These are phyloP conservation scores for Archocentrus centrarchus DNA, from an alignment of 2,113 vertebrate genomes.

Conservation along the genomic window DNA sequence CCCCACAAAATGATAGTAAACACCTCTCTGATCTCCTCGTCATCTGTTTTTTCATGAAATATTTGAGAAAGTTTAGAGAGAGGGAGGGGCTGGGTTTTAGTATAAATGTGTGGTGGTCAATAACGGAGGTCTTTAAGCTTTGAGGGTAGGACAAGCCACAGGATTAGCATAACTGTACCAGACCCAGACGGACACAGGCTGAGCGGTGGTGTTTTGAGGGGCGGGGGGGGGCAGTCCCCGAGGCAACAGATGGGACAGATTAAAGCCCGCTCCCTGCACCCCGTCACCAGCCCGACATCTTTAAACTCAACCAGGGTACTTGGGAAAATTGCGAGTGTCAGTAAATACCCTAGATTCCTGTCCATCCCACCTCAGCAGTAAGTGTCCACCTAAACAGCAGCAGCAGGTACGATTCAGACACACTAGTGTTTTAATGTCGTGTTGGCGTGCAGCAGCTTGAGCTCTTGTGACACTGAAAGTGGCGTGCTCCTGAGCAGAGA, in stretches of 20 bases:
- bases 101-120: constrained; percentile 56
- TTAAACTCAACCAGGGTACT: constrained; percentile 63
- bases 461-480: background rate
- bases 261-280: constrained; percentile 51
- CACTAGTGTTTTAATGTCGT: background rate
- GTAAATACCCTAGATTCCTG: constrained; percentile 57
- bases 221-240: background rate
- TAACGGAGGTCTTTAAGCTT: constrained; percentile 56
- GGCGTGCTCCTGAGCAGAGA: background rate
- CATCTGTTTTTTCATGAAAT: constrained; percentile 66
- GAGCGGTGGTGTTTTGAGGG: constrained; percentile 46
- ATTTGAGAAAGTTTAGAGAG: constrained; percentile 68
- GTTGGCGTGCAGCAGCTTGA: background rate
- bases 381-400: constrained; percentile 62
- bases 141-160: constrained; percentile 54
- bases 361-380: constrained; percentile 60
- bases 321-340: constrained; percentile 59
- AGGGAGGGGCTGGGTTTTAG: constrained; percentile 1
- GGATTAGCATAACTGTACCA: constrained; percentile 79
- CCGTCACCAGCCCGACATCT: constrained; percentile 28
- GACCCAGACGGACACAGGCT: constrained; percentile 76
- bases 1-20: constrained; percentile 29
- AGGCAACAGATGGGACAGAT: constrained; percentile 76
- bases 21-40: constrained; percentile 14
- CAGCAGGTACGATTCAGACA: constrained; percentile 27